phyloP scores from a whole-genome alignment of 2,113 vertebrate genomes.

The Anser cygnoides region DNA sequence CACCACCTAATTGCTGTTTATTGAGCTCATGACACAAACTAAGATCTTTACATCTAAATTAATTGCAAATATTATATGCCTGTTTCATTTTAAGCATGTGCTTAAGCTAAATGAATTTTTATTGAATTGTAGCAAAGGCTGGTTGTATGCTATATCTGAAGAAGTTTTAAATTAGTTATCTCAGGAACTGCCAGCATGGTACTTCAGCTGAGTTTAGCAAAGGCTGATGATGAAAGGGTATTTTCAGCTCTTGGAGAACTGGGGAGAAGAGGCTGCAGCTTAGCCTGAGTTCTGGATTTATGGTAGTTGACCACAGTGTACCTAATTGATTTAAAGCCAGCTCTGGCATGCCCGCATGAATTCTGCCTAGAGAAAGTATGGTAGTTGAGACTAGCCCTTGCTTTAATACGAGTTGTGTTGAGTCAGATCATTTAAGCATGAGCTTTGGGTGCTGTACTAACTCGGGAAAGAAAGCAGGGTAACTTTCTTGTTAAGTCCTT shows the following conservation, averaged over 20 bases:
- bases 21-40: not conserved
- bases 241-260: not conserved
- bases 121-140: not conserved
- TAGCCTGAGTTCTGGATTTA: not conserved
- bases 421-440: not conserved
- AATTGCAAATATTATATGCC: not conserved
- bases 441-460: not conserved
- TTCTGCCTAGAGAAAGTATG: not conserved
- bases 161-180: not conserved
- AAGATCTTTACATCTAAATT: not conserved
- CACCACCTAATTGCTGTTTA: not conserved
- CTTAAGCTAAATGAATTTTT: not conserved
- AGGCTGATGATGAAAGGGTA: not conserved
- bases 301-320: not conserved
- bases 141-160: not conserved
- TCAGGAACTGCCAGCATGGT: not conserved
- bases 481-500: not conserved
- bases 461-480: not conserved
- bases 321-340: not conserved
- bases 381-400: not conserved
- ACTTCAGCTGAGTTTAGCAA: not conserved
- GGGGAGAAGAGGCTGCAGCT: not conserved
- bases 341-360: accelerated
- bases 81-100: not conserved
- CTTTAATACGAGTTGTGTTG: not conserved